phyloP scores from a whole-genome alignment of 2,888 invertebrate genomes.

The Capitulum mitella region DNA sequence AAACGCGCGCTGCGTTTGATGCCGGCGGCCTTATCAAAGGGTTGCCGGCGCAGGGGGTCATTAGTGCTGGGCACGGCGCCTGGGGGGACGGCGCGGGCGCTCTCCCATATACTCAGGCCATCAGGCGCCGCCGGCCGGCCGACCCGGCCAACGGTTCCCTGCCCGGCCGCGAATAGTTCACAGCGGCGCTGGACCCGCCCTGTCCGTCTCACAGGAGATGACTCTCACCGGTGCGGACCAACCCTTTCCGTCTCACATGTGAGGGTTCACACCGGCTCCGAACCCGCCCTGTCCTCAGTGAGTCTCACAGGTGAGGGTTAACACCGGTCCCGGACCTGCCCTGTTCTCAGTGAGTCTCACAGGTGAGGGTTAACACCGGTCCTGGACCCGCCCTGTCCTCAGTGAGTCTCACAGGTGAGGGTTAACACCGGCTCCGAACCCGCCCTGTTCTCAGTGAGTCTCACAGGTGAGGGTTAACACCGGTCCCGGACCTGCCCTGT shows the following conservation, averaged over 20 bases:
- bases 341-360: background rate
- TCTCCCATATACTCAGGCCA: background rate
- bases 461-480: background rate
- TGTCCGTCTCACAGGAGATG: too few relatives aligned
- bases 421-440: background rate
- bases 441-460: background rate
- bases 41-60: constrained; percentile 1
- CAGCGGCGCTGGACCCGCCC: too few relatives aligned
- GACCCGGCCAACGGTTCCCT: too few relatives aligned
- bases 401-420: background rate
- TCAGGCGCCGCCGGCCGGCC: too few relatives aligned
- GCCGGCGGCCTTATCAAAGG: constrained; percentile 1
- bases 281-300: too few relatives aligned
- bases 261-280: too few relatives aligned
- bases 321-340: too few relatives aligned
- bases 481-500: too few relatives aligned
- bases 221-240: too few relatives aligned
- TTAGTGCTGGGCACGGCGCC: background rate
- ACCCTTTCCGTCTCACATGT: too few relatives aligned
- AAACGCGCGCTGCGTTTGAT: background rate
- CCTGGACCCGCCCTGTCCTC: too few relatives aligned
- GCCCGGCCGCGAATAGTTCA: too few relatives aligned
- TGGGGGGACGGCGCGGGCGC: background rate
- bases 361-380: background rate
- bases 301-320: background rate